Base-by-base conservation (phyloP, 2,888 invertebrate genomes). In the Meliscaeva auricollis region DNA sequence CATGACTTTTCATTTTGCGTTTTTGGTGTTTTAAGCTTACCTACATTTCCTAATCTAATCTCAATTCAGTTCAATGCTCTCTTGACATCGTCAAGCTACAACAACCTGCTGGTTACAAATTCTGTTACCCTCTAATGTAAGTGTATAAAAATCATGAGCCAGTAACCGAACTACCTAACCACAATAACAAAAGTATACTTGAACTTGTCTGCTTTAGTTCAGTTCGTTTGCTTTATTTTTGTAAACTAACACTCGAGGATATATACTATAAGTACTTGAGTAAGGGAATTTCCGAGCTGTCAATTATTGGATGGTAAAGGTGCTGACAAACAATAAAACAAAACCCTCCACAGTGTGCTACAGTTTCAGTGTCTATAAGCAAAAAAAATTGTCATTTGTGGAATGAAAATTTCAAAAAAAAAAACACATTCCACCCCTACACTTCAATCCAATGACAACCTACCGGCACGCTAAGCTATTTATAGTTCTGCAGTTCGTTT, bases 401-500 rank as follows among this genome's bases (percentile, higher is more conserved):
- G 5, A 20, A 38, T 20, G 13, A 58, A 22, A 20, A 1, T 13
- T 58, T n/a, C n/a, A n/a, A n/a, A 17, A 35, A 38, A 58, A 20
- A 38, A 38, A 58, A 38, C 35, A 11, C 11, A 58, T 35, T 58
- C 35, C 17, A 35, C 13, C 58, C 13, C 44, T 15, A 5, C 44
- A 20, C 35, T 5, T 38, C 26, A 26, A 26, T 8, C 13, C 35
- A 58, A 6, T 32, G 3, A 22, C 26, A 26, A 9, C 30, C 32
- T 6, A 32, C 13, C 56, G 17, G 6, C 35, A 58, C 20, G 58
- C 38, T 20, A 20, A 58, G 38, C 66, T 79, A 79, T 79, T 79
- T 79, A 66, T 73, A 79, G 73, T 41, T 50, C 58, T 79, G 73
- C 73, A 79, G 79, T 73, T 79, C 79, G 66, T 73, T 56, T 50